Percentiles rank a stretch among this genome's conserved stretches.
These are phyloP conservation scores for Brienomyrus longianalis DNA, from an alignment of 2,113 vertebrate genomes.

Conservation along the genomic window DNA sequence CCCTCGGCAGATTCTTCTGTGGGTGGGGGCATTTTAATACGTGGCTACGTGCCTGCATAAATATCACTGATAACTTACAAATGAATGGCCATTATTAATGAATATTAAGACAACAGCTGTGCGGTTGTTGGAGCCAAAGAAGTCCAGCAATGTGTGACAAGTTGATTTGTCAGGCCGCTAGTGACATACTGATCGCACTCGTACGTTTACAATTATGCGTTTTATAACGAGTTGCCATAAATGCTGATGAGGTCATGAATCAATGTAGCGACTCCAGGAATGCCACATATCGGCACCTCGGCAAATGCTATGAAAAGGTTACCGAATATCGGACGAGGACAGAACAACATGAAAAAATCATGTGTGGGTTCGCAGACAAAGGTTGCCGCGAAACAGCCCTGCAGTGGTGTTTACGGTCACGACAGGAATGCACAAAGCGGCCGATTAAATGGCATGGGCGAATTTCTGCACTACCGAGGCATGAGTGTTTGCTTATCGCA, in stretches of 20 bases:
- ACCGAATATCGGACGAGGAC: not conserved
- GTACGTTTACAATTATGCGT: not conserved
- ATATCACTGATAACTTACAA: not conserved
- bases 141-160: not conserved
- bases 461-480: not conserved
- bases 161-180: not conserved
- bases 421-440: not conserved
- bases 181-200: not conserved
- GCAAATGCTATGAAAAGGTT: not conserved
- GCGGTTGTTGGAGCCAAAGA: not conserved
- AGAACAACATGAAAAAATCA: not conserved
- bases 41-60: not conserved
- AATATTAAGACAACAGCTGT: not conserved
- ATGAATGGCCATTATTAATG: not conserved
- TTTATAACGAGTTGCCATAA: not conserved
- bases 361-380: not conserved
- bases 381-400: not conserved
- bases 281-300: not conserved
- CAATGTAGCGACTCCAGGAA: not conserved
- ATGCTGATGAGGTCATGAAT: not conserved
- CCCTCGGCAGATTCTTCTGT: not conserved
- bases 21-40: not conserved
- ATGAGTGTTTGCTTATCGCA: constrained; percentile 5
- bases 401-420: not conserved
- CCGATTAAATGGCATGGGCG: not conserved